These are phyloP conservation scores for Chaetorhynchus papuensis DNA, from an alignment of 2,113 vertebrate species.

Conservation along the genomic window DNA sequence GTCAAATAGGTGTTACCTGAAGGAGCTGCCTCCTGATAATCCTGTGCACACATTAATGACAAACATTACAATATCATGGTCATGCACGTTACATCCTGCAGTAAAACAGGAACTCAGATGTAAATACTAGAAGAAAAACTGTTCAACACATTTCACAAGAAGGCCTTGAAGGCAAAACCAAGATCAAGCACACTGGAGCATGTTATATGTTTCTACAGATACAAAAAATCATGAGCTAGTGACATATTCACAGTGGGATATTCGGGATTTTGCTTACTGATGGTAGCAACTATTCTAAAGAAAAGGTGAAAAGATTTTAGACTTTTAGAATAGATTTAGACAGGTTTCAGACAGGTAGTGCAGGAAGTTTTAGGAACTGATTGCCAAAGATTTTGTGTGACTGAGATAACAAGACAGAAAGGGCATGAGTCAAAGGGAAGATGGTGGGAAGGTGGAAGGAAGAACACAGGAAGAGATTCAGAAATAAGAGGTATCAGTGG, in stretches of 20 bases:
- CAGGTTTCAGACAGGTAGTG: not conserved
- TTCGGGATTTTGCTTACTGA: not conserved
- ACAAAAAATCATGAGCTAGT: not conserved
- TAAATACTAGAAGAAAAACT: not conserved
- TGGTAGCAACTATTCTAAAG: not conserved
- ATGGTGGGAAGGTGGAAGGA: not conserved
- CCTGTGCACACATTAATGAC: not conserved
- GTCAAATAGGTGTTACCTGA: not conserved
- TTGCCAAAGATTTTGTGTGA: not conserved
- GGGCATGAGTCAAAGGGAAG: not conserved
- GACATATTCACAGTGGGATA: not conserved
- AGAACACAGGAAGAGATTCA: not conserved
- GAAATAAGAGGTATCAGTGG: not conserved
- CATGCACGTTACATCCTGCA: not conserved
- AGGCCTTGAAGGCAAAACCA: not conserved
- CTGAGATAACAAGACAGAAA: not conserved
- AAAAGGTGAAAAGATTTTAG: not conserved
- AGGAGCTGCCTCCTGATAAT: not conserved
- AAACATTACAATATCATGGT: not conserved
- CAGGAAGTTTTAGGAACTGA: not conserved
- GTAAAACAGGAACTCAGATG: not conserved
- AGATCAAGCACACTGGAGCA: not conserved
- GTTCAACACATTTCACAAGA: not conserved
- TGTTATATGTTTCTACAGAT: not conserved
- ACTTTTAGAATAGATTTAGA: not conserved